Evolutionary conservation across 2,888 invertebrate species (phyloP), one percentile per base, ranked within the genome.

Genomic region (Cylindroiulus punctatus): DNA sequence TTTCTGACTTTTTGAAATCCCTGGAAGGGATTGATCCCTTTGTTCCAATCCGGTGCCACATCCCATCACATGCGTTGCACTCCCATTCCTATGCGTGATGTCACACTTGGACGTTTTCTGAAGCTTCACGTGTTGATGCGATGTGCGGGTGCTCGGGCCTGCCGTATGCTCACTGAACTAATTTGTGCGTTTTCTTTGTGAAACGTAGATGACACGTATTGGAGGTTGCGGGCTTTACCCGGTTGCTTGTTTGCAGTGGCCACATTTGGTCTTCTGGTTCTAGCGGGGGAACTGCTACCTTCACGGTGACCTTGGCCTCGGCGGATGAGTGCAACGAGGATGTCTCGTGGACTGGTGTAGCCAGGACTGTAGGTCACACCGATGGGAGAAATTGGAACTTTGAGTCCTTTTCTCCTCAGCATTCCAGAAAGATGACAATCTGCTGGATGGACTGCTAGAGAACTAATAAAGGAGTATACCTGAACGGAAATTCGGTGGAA

Each of bases 221-320:
- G 93, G 88, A 92, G 96, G 87, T 92, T 96, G 87, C 93, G 95
- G 4, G 96, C 96, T 81, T 93, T 97, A 89, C 96, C 96, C 32
- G 94, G 94, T 7, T 94, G 95, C 88, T 91, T 96, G 89, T 96
- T 94, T 90, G 89, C 96, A 82, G 93, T 96, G 90, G 92, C 93
- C 86, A 95, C 94, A 89, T 96, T 96, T 88, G 90, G 89, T 7
- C 88, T 91, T 87, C 88, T 90, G 76, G 89, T 90, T 81, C 85
- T 90, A 19, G 89, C 89, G 36, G 87, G 88, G 32, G 88, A 89
- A 85, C 52, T 52, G 52, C 52, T 52, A n/a, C 52, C 10, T 19
- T 7, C n/a, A 19, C 52, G 52, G n/a, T 52, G 52, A 52, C n/a
- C 19, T 2, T 19, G 52, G 52, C 52, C 52, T 19, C 44, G 10